Conservation (phyloP, 1,140 invertebrate genomes). For the Bombyx mori region ASM3026992v2 NC_085112.1:1375001-1375500, state of each 20-base stretch:
- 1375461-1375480: no score
- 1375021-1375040: no score
- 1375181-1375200: slow-evolving; percentile 35
- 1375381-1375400: no score
- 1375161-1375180: slow-evolving; percentile 25
- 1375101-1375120: not conserved
- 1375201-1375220: slow-evolving; percentile 61
- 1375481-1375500: no score
- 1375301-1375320: slow-evolving; percentile 38
- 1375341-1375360: slow-evolving; percentile 25
- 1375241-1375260: slow-evolving; percentile 42
- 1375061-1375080: not conserved
- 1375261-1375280: slow-evolving; percentile 43
- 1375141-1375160: no score
- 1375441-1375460: no score
- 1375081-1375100: no score
- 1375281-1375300: slow-evolving; percentile 27
- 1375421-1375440: no score
- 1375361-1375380: slow-evolving; percentile 11
- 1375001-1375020: no score
- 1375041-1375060: not conserved
- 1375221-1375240: slow-evolving; percentile 46
- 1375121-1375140: slow-evolving; percentile 1
- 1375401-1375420: no score
- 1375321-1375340: slow-evolving; percentile 59